Conservation (phyloP, 2,113 vertebrate genomes). For the Entelurus aequoreus region DNA sequence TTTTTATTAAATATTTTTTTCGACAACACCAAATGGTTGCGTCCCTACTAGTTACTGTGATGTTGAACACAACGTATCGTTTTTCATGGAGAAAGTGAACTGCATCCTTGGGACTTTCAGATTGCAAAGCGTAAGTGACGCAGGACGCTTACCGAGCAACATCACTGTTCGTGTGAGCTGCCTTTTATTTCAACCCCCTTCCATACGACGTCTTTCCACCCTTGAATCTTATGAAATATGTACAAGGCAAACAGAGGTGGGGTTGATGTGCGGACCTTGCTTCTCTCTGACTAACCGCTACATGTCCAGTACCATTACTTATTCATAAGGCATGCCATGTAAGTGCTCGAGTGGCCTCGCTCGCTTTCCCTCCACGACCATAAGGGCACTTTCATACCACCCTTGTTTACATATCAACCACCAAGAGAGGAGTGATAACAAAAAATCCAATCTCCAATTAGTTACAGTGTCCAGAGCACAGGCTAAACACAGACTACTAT, state of each 20-base stretch:
- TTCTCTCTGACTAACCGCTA: conserved; percentile 74
- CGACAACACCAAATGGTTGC: too few relatives aligned
- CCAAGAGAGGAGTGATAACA: conserved; percentile 61
- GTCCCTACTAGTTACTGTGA: too few relatives aligned
- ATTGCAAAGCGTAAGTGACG: too few relatives aligned
- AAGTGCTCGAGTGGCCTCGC: conserved; percentile 74
- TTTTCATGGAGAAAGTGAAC: too few relatives aligned
- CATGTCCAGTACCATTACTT: conserved; percentile 77
- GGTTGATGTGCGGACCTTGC: conserved; percentile 73
- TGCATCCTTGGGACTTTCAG: too few relatives aligned
- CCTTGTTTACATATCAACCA: conserved; percentile 71
- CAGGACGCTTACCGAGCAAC: too few relatives aligned
- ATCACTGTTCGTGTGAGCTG: conserved; percentile 49
- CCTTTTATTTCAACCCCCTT: conserved; percentile 71
- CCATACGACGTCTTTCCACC: conserved; percentile 48
- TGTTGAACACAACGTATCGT: conserved; percentile 57
- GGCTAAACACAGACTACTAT: conserved; percentile 28
- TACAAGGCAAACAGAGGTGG: conserved; percentile 79
- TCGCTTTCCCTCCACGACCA: conserved; percentile 55
- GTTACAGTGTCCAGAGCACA: conserved; percentile 62
- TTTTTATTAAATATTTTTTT: too few relatives aligned
- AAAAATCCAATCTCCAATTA: conserved; percentile 68
- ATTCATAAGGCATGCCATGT: conserved; percentile 75
- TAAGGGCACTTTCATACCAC: conserved; percentile 74
- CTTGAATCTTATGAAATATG: conserved; percentile 76